Evolutionary conservation across 2,888 invertebrate species (phyloP), one percentile per base, ranked within the genome.

Genomic region (Eupithecia insigniata): DNA sequence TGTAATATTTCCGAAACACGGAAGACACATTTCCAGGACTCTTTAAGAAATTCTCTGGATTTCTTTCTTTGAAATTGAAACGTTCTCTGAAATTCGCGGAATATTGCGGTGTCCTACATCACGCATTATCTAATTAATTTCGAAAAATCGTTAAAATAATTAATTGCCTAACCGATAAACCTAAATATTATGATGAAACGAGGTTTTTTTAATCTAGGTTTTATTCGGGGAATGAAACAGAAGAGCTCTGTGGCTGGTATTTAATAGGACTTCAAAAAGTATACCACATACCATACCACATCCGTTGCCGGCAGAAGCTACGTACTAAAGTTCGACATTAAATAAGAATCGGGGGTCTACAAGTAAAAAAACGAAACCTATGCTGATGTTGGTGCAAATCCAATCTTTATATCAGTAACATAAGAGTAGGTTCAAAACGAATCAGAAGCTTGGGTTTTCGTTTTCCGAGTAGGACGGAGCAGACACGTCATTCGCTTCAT

Each of bases 121-220:
- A 46, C 65, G 46, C 46, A 30, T 67, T 67, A 60, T 67, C 26
- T 28, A 71, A 79, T 77, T 76, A 77, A 74, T 76, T 72, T 74
- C 67, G 62, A 70, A 77, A 69, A 67, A 71, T 65, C 67, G 67
- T 74, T 60, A 65, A 67, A 46, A 72, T 76, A 74, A 78, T 79
- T 77, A 76, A 68, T 71, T 39, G 69, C 69, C 73, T 76, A 74
- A 81, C 81, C 79, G 76, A 84, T 84, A 81, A 84, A 84, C 82
- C 84, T 78, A 80, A 78, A 84, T 85, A 74, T 80, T 78, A 76
- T 62, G 71, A 64, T 71, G 67, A 43, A 76, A 81, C 80, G 75
- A 18, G 66, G 66, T 36, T 58, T 36, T 67, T 16, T 69, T 60
- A 70, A 71, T 74, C 69, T 67, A 72, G 69, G 32, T 74, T 69